These are phyloP conservation scores for Arrhopalites spinosus DNA, from an alignment of 2,888 invertebrate genomes.

Conservation along the genomic window DNA sequence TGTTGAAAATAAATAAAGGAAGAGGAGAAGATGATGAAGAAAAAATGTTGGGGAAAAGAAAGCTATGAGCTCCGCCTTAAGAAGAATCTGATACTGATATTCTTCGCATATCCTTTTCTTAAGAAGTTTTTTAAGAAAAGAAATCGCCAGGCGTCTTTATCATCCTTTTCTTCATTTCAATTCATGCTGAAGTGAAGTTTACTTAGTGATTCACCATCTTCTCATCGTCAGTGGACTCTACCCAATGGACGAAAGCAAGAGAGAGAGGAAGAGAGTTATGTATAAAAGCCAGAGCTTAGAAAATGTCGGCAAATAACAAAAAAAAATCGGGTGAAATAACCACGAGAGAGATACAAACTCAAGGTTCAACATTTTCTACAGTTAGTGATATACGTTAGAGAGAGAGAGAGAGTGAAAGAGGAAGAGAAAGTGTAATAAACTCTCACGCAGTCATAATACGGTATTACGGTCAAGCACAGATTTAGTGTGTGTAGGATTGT, in stretches of 20 bases:
- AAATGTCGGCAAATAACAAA: no score
- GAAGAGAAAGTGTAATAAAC: constrained; percentile 15
- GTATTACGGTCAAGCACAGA: no score
- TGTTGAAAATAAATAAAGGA: constrained; percentile 3
- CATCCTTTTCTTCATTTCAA: constrained; percentile 23
- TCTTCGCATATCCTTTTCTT: constrained; percentile 3
- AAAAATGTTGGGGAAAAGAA: neutral
- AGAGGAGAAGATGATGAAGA: neutral
- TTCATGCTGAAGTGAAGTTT: constrained; percentile 18
- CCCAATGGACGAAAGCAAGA: no score
- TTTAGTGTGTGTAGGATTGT: no score
- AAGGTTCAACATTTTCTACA: neutral
- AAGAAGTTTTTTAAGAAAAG: constrained; percentile 6
- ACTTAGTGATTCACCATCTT: constrained; percentile 17
- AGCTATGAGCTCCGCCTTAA: neutral
- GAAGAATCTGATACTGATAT: neutral
- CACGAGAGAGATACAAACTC: neutral
- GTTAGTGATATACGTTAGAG: neutral
- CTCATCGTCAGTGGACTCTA: constrained; percentile 9
- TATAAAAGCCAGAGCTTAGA: neutral
- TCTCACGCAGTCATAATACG: constrained; percentile 24
- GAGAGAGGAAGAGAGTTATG: neutral
- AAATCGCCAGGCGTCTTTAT: constrained; percentile 6
- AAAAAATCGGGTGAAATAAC: neutral
- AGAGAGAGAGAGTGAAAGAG: constrained; percentile 9